A percentile compares a stretch with the other conserved stretches of the same genome.
These are phyloP conservation scores for Mythimna lalbum DNA, from an alignment of 2,888 invertebrate species.

Conservation along the genomic window DNA sequence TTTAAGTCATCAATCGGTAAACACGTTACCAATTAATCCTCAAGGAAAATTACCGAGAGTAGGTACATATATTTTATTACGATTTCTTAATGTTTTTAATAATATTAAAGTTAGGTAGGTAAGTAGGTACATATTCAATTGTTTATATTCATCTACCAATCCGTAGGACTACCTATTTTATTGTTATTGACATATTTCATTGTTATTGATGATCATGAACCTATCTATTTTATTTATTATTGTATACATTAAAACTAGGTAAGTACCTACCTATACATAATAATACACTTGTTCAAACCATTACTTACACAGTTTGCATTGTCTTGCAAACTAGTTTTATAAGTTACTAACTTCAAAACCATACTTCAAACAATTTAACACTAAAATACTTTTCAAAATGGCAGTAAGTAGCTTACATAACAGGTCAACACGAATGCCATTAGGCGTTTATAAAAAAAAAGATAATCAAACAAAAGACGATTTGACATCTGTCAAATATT, in stretches of 20 bases:
- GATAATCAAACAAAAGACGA: not conserved
- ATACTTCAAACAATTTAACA: not conserved
- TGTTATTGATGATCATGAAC: not conserved
- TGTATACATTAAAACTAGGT: not conserved
- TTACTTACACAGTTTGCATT: not conserved
- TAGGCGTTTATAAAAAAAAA: not conserved
- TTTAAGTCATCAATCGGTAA: not conserved
- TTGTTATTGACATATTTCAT: conserved; percentile 15
- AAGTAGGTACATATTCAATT: not conserved
- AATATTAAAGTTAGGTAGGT: not conserved
- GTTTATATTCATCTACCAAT: not conserved
- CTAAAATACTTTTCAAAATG: not conserved
- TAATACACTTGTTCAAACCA: not conserved
- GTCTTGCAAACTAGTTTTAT: not conserved
- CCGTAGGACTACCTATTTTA: not conserved
- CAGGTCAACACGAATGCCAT: not conserved
- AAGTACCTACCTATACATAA: not conserved
- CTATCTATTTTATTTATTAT: not conserved
- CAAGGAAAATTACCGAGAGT: not conserved
- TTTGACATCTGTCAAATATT: conserved; percentile 15
- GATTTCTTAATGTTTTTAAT: conserved; percentile 14
- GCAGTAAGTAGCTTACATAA: not conserved
- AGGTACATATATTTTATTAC: not conserved
- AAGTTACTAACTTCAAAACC: not conserved
- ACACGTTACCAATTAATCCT: not conserved